Conservation (phyloP, 2,888 invertebrate genomes). For the Chromoteleia sp. region DNA sequence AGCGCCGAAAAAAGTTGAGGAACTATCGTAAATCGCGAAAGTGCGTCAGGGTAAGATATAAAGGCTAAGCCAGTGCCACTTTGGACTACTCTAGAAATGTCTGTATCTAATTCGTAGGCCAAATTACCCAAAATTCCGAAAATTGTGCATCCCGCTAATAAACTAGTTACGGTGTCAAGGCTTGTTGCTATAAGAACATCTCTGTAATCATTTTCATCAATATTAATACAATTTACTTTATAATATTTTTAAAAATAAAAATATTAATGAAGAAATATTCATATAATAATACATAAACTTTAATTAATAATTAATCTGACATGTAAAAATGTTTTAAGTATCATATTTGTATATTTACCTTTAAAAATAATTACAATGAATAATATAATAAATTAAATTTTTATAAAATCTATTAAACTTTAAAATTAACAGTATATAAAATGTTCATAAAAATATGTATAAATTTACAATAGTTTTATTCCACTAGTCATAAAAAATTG, state of each 20-base stretch:
- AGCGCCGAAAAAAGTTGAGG: slow-evolving; percentile 87
- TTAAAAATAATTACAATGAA: no score
- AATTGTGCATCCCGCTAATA: slow-evolving; percentile 92
- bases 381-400: no score
- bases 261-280: no score
- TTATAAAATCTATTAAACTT: no score
- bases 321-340: no score
- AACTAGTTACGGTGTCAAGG: slow-evolving; percentile 92
- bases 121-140: slow-evolving; percentile 94
- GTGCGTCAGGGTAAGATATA: slow-evolving; percentile 93
- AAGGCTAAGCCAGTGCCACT: slow-evolving; percentile 93
- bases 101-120: slow-evolving; percentile 87
- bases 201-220: slow-evolving; percentile 72
- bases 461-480: no score
- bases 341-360: no score
- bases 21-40: slow-evolving; percentile 89
- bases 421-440: no score
- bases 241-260: no score
- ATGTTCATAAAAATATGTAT: no score
- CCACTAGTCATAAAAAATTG: no score
- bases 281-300: neutral
- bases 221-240: no score
- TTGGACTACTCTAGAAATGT: slow-evolving; percentile 89
- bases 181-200: slow-evolving; percentile 93
- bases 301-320: neutral